Base-by-base conservation (phyloP, 2,888 invertebrate genomes). In the Timema cristinae region DNA sequence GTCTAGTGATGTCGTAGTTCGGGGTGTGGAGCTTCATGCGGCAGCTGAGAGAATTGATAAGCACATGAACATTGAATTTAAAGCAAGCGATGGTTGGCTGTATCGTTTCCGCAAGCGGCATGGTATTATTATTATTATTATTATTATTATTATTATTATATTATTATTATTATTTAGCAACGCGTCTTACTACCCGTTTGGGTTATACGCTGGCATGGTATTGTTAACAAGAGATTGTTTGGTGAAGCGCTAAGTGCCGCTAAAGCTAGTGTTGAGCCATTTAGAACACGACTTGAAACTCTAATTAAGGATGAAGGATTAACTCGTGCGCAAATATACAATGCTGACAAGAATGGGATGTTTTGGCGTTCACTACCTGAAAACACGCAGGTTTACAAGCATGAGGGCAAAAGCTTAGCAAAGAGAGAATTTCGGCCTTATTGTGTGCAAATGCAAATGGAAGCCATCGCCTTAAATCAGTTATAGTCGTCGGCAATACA, bases 61-160 rank as follows among this genome's bases (percentile, higher is more conserved):
- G 50, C 15, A 70, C 50, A 48, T 70, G 66, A 63, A 63, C 51
- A 49, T 70, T 16, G 10, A 69, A 49, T 70, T 70, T 49, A 48
- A 50, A 50, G 70, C 49, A 16, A 63, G 61, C 49, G 70, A 70
- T 66, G 70, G 61, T 2, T 70, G 70, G 63, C 50, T 66, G 13
- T 70, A 50, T 47, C 66, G 50, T 70, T 70, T 70, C 32, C 50
- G 66, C 5, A 47, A 61, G 2, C 4, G 32, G 32, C 32, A 32
- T 32, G 32, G 32, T 32, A 63, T 63, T 7, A 5, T 63, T 15
- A 63, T n/a, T n/a, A n/a, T n/a, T n/a, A n/a, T n/a, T n/a, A n/a
- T n/a, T n/a, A n/a, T n/a, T n/a, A n/a, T n/a, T n/a, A n/a, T n/a
- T n/a, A n/a, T n/a, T n/a, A n/a, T n/a, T n/a, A n/a, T n/a, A n/a